phyloP scores from a whole-genome alignment of 1,140 invertebrate genomes.

The Sycobia sp. region DNA sequence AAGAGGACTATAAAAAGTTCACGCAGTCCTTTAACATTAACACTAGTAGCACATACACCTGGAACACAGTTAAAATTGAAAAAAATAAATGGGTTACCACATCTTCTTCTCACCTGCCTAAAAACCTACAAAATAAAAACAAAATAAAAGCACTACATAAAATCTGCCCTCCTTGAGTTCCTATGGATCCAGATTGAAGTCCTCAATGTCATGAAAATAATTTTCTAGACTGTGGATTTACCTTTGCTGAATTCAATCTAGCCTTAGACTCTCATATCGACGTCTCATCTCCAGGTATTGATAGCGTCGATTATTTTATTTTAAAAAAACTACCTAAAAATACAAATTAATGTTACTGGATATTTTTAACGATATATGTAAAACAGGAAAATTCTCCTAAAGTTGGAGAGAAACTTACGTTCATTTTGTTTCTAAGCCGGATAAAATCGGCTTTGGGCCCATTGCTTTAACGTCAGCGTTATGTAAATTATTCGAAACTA shows the following conservation, averaged over 20 bases:
- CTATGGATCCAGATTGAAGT: not conserved
- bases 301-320: not conserved
- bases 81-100: constrained; percentile 3
- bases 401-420: too few species aligned
- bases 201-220: not conserved
- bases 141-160: not conserved
- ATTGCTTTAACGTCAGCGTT: not conserved
- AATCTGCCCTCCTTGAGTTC: constrained; percentile 2
- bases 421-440: not conserved
- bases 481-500: not conserved
- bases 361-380: too few species aligned
- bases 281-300: not conserved
- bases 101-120: not conserved
- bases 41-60: too few species aligned
- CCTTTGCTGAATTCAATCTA: not conserved
- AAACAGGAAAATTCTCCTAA: not conserved
- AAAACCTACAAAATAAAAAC: not conserved
- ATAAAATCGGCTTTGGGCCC: not conserved
- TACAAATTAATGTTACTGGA: not conserved
- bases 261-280: too few species aligned
- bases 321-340: not conserved
- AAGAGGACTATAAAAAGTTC: too few species aligned
- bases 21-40: too few species aligned
- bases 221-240: too few species aligned
- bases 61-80: not conserved